Conservation (phyloP, 2,797 vertebrate species). For the Spheniscus humboldti region DNA sequence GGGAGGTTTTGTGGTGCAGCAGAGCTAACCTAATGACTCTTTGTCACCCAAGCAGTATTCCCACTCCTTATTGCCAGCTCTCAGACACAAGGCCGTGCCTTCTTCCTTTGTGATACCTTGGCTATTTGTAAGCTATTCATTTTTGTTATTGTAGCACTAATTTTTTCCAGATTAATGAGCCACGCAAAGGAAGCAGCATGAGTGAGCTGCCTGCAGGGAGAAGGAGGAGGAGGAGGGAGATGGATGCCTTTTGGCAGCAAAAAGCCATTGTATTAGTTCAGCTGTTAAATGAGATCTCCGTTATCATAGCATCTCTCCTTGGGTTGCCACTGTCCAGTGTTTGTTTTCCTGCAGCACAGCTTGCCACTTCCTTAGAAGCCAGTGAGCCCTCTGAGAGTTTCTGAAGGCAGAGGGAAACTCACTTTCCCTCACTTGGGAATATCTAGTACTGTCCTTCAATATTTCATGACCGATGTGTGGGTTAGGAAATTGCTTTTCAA, state of each 20-base stretch:
- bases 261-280: not conserved
- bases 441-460: not conserved
- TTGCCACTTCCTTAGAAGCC: not conserved
- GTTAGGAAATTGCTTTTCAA: not conserved
- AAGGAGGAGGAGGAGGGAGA: not conserved
- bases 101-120: not conserved
- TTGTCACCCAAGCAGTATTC: not conserved
- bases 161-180: not conserved
- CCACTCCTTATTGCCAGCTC: not conserved
- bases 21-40: not conserved
- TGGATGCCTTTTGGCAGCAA: not conserved
- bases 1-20: not conserved
- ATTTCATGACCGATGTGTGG: not conserved
- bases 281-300: not conserved
- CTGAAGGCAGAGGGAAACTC: not conserved
- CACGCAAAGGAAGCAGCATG: rapidly evolving
- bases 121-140: not conserved
- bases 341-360: not conserved
- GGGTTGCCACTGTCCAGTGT: not conserved
- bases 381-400: not conserved
- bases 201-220: not conserved
- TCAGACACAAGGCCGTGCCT: not conserved
- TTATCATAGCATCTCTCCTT: not conserved
- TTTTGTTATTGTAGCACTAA: not conserved
- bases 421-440: not conserved